Base-by-base conservation (phyloP, 2,888 invertebrate genomes). In the Parthenolecanium corni region DNA sequence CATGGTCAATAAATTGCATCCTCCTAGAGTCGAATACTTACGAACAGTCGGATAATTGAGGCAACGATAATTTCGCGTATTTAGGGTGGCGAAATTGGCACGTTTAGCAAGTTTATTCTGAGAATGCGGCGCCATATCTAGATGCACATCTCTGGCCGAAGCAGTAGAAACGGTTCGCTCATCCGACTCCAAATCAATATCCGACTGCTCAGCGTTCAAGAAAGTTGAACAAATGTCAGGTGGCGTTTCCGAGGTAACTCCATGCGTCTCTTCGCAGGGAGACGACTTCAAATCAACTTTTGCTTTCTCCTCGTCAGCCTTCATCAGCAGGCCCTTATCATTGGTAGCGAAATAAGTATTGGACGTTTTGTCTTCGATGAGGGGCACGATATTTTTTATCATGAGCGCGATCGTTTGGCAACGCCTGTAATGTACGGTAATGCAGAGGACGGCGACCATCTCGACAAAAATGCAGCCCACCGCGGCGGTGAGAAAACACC, bases 401-500 rank as follows among this genome's bases (percentile, higher is more conserved):
- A 57, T 47, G 25, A 44, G 25, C 21, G 57, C 57, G 18, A 57
- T 44, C 18, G 57, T 52, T 20, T 62, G 62, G 21, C 52, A 62
- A 11, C 52, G 42, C 12, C 44, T 21, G 24, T 62, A 42, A 31
- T 62, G 62, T 44, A 52, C 62, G 31, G 52, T 44, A 11, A 62
- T 52, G 62, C 52, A 44, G 16, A 70, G 66, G 12, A 68, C 64
- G 11, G 68, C 71, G 52, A 64, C 69, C 40, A 69, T 62, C 65
- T 70, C 69, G 11, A 68, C 67, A 65, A 70, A 69, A 49, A 71
- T 77, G 70, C 81, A 76, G 54, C 80, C 79, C 56, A 78, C 75
- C 25, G 79, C 79, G 9, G 81, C 81, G 36, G 79, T 75, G 71
- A 81, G 79, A 70, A 81, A 79, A 67, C 81, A 80, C 82, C 81